phyloP scores from a whole-genome alignment of 2,797 vertebrate species.

The Mus spretus region DNA sequence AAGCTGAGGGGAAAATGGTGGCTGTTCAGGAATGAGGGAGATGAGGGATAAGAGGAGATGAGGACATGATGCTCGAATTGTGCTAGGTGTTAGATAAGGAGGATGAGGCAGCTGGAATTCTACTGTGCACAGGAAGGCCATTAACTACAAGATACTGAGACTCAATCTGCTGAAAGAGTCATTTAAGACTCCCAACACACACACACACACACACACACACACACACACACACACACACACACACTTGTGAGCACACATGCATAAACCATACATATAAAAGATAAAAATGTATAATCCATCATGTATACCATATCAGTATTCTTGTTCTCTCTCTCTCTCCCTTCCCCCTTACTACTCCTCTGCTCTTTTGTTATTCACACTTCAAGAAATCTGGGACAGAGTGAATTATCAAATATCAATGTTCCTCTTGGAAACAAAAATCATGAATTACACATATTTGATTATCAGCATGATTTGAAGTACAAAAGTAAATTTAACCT shows the following conservation, averaged over 20 bases:
- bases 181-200: not conserved
- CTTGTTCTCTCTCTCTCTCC: no score
- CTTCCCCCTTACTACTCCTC: not conserved
- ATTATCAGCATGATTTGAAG: not conserved
- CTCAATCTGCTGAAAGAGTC: not conserved
- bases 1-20: not conserved
- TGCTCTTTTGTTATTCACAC: not conserved
- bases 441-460: not conserved
- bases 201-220: not conserved
- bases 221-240: not conserved
- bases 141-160: not conserved
- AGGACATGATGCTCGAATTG: not conserved
- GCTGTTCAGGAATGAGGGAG: not conserved
- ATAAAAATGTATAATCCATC: not conserved
- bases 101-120: no score
- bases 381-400: not conserved
- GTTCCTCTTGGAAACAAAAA: not conserved
- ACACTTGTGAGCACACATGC: not conserved
- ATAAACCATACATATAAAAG: not conserved
- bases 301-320: not conserved
- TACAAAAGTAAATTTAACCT: constrained; percentile 29
- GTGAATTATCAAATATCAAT: not conserved
- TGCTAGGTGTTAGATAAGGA: not conserved
- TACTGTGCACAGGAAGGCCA: not conserved
- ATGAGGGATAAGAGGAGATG: not conserved